Base-by-base conservation (phyloP, 2,888 invertebrate species). In the Drosophila neonasuta region DNA sequence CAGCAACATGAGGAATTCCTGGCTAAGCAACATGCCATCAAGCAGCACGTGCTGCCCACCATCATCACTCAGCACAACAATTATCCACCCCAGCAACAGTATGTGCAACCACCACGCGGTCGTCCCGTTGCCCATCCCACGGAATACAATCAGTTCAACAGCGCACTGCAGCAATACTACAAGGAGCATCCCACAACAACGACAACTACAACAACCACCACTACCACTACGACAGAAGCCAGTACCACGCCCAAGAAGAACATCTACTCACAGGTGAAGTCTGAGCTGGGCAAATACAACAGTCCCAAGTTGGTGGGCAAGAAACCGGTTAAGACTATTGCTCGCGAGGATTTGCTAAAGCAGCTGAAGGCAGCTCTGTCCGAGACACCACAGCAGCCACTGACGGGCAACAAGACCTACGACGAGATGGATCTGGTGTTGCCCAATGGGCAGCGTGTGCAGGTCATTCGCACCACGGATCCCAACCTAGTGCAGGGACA, bases 381-480 rank as follows among this genome's bases (percentile, higher is more conserved):
- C 0, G 95, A 95, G 86, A 93, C 94, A 29, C 93, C 93, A 0
- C 91, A 91, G n/a, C 93, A 93, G 80, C 94, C 94, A 42, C 92
- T 93, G 56, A 92, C 90, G 15, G 92, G 91, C 34, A 93, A 93
- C 52, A 95, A 94, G 86, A 95, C 95, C 72, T 93, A 94, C 61
- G 93, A 95, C 1, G 94, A 95, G 0, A 92, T 95, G 69, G 96
- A 96, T 88, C 93, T 96, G 52, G 93, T 95, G 7, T 88, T 96
- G 49, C 93, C 94, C 0, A 95, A 95, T 79, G 96, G 96, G 0
- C 95, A 96, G 88, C 94, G 94, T 79, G 93, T 95, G 13, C 95
- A 96, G 91, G 93, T 95, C 0, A 93, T 94, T 58, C 93, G 94
- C 82, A 95, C 95, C 0, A 93, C 92, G 0, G 95, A 95, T 88